Evolutionary conservation across 2,888 invertebrate genomes (phyloP).

Genomic region (Eupithecia abbreviata): DNA sequence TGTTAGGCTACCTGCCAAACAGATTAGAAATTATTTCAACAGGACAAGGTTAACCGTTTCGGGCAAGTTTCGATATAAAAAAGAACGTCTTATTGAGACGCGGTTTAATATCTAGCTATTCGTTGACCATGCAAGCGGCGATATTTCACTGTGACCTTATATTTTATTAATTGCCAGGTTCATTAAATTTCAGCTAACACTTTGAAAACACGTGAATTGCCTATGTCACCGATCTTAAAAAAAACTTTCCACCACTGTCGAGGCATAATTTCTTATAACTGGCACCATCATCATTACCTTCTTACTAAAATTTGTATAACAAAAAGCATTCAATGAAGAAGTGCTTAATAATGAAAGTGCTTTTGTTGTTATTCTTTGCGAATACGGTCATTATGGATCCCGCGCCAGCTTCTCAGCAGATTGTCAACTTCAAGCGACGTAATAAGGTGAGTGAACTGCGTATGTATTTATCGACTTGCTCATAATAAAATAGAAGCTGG

Average conservation of each 20-base stretch:
- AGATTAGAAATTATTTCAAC: constrained; percentile 8
- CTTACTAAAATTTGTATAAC: too few relatives aligned
- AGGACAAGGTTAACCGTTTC: constrained; percentile 12
- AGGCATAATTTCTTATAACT: neutral
- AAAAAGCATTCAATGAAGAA: neutral
- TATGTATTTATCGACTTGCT: neutral
- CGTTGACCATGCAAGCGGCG: constrained; percentile 3
- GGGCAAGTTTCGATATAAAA: constrained; percentile 10
- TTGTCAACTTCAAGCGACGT: constrained; percentile 59
- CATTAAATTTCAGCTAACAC: neutral
- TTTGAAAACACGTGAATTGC: neutral
- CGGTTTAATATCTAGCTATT: constrained; percentile 3
- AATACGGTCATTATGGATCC: constrained; percentile 41
- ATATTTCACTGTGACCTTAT: constrained; percentile 3
- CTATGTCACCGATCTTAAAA: neutral
- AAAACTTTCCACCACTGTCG: neutral
- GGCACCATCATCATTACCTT: too few relatives aligned
- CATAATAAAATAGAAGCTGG: too few relatives aligned
- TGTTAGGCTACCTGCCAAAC: constrained; percentile 5
- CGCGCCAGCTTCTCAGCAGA: constrained; percentile 60
- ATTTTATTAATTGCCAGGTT: neutral
- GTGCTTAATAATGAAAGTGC: constrained; percentile 24
- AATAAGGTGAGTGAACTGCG: constrained; percentile 54
- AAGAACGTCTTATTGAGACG: neutral
- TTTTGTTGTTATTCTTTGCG: constrained; percentile 30